phyloP scores from a whole-genome alignment of 2,113 vertebrate species.

The Cynopterus brachyotis region DNA sequence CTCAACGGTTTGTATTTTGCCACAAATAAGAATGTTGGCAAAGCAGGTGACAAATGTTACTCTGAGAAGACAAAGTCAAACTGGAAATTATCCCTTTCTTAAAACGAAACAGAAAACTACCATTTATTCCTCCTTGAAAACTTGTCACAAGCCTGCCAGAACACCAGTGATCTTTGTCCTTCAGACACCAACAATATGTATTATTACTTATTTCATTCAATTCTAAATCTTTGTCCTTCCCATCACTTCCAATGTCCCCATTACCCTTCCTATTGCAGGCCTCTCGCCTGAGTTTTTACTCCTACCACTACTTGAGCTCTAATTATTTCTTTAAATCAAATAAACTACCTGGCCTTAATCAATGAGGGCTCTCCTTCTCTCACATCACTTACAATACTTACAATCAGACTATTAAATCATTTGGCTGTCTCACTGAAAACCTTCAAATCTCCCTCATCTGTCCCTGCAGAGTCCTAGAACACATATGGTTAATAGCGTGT shows the following conservation, averaged over 20 bases:
- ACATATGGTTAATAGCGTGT: not conserved
- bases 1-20: not conserved
- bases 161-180: not conserved
- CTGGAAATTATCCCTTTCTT: constrained; percentile 7
- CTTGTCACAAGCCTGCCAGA: not conserved
- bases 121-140: not conserved
- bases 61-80: not conserved
- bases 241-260: not conserved
- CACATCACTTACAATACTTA: not conserved
- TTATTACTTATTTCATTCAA: not conserved
- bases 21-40: constrained; percentile 30
- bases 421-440: not conserved
- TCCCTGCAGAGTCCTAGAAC: not conserved
- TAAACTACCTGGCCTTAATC: not conserved
- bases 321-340: not conserved
- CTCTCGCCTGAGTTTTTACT: not conserved
- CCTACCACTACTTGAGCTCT: not conserved
- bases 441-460: not conserved
- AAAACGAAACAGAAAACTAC: constrained; percentile 12
- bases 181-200: not conserved
- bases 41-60: not conserved
- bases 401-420: not conserved
- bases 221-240: not conserved
- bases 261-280: not conserved
- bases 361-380: not conserved